These are phyloP conservation scores for Myotis yumanensis DNA, from an alignment of 2,113 vertebrate genomes.

Conservation along the genomic window DNA sequence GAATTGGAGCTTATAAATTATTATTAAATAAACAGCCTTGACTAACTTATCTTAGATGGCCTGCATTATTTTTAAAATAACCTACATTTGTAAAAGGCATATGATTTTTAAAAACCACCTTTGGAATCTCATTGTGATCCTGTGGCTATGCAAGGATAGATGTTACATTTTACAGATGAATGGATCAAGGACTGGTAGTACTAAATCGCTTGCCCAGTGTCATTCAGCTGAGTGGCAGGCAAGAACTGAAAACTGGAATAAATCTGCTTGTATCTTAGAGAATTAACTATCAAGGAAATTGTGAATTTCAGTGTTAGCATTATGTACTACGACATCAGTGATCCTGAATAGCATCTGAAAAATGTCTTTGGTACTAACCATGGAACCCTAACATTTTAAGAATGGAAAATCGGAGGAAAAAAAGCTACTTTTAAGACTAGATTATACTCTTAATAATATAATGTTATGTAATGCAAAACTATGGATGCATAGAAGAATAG, in stretches of 20 bases:
- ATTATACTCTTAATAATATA: background rate
- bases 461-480: background rate
- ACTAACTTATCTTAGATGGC: background rate
- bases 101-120: background rate
- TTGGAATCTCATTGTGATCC: background rate
- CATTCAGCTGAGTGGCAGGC: background rate
- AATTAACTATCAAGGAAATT: background rate
- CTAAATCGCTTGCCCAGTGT: background rate
- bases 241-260: background rate
- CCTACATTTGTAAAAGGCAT: slow-evolving; percentile 7
- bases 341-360: background rate
- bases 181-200: background rate
- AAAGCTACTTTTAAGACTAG: slow-evolving; percentile 1
- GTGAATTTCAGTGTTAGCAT: background rate
- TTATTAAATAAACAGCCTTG: background rate
- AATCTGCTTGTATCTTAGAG: background rate
- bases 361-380: background rate
- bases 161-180: background rate
- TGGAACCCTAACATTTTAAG: background rate
- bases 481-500: background rate
- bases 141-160: background rate
- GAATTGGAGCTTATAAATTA: background rate
- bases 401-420: background rate
- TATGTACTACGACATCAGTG: background rate
- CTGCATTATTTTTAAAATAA: slow-evolving; percentile 24